These are phyloP conservation scores for Pissodes strobi DNA, from an alignment of 1,140 invertebrate species.

Conservation along the genomic window DNA sequence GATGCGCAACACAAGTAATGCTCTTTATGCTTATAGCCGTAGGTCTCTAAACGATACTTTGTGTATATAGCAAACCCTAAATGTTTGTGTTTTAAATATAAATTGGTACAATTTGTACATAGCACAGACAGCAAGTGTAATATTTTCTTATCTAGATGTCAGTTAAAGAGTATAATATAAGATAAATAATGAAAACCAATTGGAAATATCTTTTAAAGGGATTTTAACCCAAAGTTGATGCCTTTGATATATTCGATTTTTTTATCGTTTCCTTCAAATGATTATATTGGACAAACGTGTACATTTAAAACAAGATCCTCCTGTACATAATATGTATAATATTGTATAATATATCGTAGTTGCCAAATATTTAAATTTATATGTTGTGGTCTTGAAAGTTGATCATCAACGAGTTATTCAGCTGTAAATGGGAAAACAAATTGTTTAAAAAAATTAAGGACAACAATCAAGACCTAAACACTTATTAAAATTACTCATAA, in stretches of 20 bases:
- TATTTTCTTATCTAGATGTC: conserved; percentile 35
- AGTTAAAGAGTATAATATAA: conserved; percentile 1
- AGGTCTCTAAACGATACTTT: too few species aligned
- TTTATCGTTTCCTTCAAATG: not conserved
- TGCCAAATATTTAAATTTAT: conserved; percentile 29
- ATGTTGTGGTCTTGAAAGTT: conserved; percentile 24
- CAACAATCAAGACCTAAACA: not conserved
- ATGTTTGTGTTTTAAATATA: conserved; percentile 24
- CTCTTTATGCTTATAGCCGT: too few species aligned
- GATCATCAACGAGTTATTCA: too few species aligned
- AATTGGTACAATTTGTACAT: conserved; percentile 21
- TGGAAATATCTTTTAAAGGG: not conserved
- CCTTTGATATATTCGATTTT: not conserved
- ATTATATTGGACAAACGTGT: not conserved
- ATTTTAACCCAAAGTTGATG: not conserved
- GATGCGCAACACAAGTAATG: too few species aligned
- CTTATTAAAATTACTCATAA: conserved; percentile 4
- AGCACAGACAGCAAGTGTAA: conserved; percentile 28
- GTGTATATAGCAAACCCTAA: too few species aligned
- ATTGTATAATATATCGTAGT: conserved; percentile 21
- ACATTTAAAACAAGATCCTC: not conserved
- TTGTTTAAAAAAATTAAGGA: not conserved
- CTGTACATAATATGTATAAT: conserved; percentile 19
- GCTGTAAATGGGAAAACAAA: not conserved
- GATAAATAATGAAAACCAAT: not conserved